Percentiles rank a stretch among this genome's conserved stretches.
phyloP scores from a whole-genome alignment of 2,797 vertebrate species.

The Amazona ochrocephala region DNA sequence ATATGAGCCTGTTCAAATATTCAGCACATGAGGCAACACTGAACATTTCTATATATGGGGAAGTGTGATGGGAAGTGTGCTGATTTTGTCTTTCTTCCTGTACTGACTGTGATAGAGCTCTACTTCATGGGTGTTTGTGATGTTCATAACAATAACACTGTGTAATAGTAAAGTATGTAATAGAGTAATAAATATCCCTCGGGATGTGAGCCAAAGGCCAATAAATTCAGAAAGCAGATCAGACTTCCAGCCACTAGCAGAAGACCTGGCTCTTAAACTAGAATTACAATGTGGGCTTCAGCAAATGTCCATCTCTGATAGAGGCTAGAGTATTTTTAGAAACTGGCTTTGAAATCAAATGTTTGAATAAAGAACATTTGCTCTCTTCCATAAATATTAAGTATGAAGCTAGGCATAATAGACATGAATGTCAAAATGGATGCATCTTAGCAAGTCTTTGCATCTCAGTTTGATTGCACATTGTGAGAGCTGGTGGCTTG shows the following conservation, averaged over 20 bases:
- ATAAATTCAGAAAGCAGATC: background rate
- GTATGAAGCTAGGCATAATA: background rate
- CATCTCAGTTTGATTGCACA: background rate
- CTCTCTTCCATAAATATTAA: background rate
- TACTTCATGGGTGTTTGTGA: background rate
- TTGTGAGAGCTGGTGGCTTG: background rate
- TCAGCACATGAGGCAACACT: background rate
- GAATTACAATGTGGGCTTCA: background rate
- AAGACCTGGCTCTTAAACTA: background rate
- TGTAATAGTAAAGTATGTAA: background rate
- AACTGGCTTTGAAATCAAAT: background rate
- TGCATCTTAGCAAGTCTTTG: background rate
- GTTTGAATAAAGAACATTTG: background rate
- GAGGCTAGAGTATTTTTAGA: background rate
- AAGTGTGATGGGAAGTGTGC: background rate
- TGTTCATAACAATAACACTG: background rate
- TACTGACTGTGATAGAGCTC: background rate
- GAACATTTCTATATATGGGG: slow-evolving; percentile 45
- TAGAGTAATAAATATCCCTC: slow-evolving; percentile 21
- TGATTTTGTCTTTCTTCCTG: background rate
- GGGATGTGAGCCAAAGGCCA: background rate
- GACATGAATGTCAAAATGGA: background rate
- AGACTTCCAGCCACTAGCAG: background rate
- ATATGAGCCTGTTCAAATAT: background rate
- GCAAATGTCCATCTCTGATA: background rate